phyloP scores from a whole-genome alignment of 2,797 vertebrate genomes.

The Myripristis jacobus region DNA sequence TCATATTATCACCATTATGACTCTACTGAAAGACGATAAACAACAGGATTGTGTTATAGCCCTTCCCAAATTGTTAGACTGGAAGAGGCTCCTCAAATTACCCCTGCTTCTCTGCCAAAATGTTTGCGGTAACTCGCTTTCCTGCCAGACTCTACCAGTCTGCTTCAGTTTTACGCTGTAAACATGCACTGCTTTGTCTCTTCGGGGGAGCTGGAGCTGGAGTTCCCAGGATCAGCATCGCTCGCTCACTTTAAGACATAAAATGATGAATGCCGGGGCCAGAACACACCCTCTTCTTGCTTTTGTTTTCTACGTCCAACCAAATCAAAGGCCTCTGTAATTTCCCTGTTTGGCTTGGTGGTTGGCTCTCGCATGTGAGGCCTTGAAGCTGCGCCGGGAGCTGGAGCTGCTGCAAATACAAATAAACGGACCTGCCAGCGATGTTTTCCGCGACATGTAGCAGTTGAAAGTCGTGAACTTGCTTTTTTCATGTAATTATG shows the following conservation, averaged over 20 bases:
- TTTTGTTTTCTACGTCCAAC: background rate
- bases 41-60: too few relatives aligned
- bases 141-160: too few relatives aligned
- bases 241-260: too few relatives aligned
- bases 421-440: background rate
- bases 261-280: background rate
- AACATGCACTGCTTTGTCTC: too few relatives aligned
- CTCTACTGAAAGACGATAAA: too few relatives aligned
- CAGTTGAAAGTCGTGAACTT: background rate
- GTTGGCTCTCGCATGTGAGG: background rate
- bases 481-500: background rate
- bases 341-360: slow-evolving; percentile 18
- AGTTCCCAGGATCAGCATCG: too few relatives aligned
- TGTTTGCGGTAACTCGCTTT: too few relatives aligned
- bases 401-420: background rate
- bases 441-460: background rate
- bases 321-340: slow-evolving; percentile 2
- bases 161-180: too few relatives aligned
- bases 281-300: background rate
- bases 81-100: too few relatives aligned
- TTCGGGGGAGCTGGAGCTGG: background rate
- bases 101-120: too few relatives aligned
- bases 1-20: too few relatives aligned
- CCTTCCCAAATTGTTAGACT: too few relatives aligned
- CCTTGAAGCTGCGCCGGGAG: background rate